Conservation (phyloP, 2,113 vertebrate species). For the Chascanopsetta lugubris region DNA sequence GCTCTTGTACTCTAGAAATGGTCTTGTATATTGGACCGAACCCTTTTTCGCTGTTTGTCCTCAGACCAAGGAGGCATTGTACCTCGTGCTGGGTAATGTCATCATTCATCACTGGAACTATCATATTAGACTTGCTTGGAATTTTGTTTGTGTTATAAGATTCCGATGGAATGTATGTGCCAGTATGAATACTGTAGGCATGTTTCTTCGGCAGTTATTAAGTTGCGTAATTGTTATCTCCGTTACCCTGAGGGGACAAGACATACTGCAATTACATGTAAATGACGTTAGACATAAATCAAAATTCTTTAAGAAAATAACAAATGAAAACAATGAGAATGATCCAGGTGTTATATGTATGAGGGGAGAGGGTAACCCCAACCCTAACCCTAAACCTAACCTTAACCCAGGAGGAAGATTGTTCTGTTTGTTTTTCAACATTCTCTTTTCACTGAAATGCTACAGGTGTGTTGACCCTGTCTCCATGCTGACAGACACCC, state of each 20-base stretch:
- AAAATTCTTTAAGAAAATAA: no score
- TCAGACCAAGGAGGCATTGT: not conserved
- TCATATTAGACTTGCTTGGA: not conserved
- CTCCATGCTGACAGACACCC: no score
- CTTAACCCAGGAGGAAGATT: no score
- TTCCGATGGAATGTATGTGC: not conserved
- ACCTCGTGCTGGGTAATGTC: not conserved
- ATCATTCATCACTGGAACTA: not conserved
- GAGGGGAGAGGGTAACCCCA: no score
- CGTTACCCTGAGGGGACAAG: not conserved
- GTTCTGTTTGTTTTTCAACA: no score
- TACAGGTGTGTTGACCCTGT: no score
- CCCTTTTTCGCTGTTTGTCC: not conserved
- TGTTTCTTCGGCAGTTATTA: not conserved
- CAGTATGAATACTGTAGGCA: not conserved
- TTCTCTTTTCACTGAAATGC: no score
- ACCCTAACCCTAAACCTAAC: no score
- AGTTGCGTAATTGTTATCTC: not conserved
- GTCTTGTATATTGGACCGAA: conserved; percentile 21
- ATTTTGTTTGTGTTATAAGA: conserved; percentile 4
- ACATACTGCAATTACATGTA: not conserved
- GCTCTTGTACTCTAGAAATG: conserved; percentile 30
- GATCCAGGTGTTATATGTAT: no score
- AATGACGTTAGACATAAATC: no score
- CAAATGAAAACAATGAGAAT: no score